Evolutionary conservation across 2,888 invertebrate species (phyloP), one percentile per base, ranked within the genome.

Genomic region (Apodemia mormo): DNA sequence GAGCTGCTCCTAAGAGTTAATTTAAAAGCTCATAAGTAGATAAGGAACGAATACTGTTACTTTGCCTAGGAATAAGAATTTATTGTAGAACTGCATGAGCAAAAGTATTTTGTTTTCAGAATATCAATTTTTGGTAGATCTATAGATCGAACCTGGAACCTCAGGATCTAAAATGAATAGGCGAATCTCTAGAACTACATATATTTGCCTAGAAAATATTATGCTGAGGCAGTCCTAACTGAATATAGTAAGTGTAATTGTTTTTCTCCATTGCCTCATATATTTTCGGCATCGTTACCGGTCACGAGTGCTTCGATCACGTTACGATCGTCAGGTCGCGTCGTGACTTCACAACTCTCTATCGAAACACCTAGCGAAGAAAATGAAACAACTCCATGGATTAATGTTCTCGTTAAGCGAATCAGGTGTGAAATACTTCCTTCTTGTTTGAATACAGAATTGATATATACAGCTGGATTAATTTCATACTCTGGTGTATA

Each of bases 281-380:
- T 72, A 75, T 76, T 76, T 76, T 75, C 67, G 72, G 70, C 72
- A 68, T 75, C 75, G 64, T 75, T 70, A 68, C 71, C 66, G 70
- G 75, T 75, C 75, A 76, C 75, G 75, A 76, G 66, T 68, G 37
- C 61, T 69, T 70, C 61, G 68, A 73, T 67, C 71, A 74, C 71
- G 72, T 69, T 66, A 70, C 64, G 73, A 73, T 70, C 67, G 72
- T 70, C 71, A 30, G 71, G 69, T 76, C 75, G 75, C 73, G 67
- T 76, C 75, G 75, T 76, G 75, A 76, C 75, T 75, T 69, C 61
- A 58, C 71, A 68, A 69, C 71, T 74, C 75, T 75, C 72, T 71
- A 70, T 70, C 67, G 73, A 69, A 70, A 75, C 70, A 70, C 64
- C 68, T 65, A 69, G 73, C 65, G 69, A 66, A 67, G 67, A 73